These are phyloP conservation scores for Plecotus auritus DNA, from an alignment of 2,113 vertebrate genomes.

Conservation along the genomic window DNA sequence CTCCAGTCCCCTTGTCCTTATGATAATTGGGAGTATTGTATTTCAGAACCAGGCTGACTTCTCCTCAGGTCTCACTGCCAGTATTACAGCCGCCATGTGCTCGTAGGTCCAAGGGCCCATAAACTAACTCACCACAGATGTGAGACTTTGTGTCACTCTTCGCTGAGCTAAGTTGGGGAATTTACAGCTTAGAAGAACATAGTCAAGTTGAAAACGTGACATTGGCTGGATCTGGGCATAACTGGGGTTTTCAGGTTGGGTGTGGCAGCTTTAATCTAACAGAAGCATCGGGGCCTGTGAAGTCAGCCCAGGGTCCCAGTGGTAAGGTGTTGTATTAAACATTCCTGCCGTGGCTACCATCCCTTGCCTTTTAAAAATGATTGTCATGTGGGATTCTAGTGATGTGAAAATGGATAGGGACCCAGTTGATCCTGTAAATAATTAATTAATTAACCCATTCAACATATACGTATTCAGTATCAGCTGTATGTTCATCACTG, in stretches of 20 bases:
- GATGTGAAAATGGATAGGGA: background rate
- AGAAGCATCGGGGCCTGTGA: conserved; percentile 16
- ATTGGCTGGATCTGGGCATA: background rate
- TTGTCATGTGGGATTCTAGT: background rate
- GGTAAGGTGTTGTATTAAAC: conserved; percentile 40
- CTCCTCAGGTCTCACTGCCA: background rate
- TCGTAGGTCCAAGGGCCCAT: background rate
- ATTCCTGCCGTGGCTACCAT: background rate
- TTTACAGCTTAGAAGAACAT: conserved; percentile 3
- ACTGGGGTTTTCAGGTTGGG: background rate
- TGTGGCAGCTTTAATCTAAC: conserved; percentile 27
- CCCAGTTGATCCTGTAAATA: background rate
- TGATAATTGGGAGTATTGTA: background rate
- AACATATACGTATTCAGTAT: background rate
- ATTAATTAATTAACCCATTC: background rate
- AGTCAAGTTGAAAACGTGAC: background rate
- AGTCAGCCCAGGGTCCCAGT: conserved; percentile 18
- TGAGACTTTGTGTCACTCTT: background rate
- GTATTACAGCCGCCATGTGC: background rate
- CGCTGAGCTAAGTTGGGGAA: background rate
- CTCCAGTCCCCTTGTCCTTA: background rate
- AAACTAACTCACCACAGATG: background rate
- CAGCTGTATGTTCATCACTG: background rate
- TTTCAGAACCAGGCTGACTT: conserved; percentile 22
- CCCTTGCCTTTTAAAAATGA: conserved; percentile 57